Evolutionary conservation across 2,888 invertebrate species (phyloP), one percentile per base, ranked within the genome.

Genomic region (Tridacna crocea): DNA sequence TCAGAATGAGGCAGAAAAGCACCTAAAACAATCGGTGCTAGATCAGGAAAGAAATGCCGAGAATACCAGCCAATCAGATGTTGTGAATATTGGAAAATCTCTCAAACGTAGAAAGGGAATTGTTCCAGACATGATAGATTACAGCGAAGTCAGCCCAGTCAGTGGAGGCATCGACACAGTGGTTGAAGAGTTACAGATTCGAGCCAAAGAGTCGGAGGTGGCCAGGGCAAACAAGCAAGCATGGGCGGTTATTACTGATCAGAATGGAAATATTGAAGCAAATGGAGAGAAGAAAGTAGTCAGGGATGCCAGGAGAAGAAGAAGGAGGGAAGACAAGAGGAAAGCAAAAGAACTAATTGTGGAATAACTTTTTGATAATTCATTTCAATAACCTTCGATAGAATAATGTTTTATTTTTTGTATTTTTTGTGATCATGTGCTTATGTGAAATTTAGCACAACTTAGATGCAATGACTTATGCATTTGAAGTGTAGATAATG

Each of bases 241-340:
- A 61, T 61, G n/a, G 61, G 22, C 15, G 22, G 24, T 19, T 24
- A 11, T n/a, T 61, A 10, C 19, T 22, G 24, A 15, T 19, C 55
- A 55, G 55, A 55, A 17, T 36, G 68, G 27, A 17, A n/a, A 19
- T n/a, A 36, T 19, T 11, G 68, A n/a, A 22, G n/a, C 6, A 17
- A 11, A 17, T n/a, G n/a, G 19, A 46, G n/a, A 12, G 22, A 70
- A 51, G 51, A 70, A 22, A 47, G 47, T 51, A 22, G 70, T 51
- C 0, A 70, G 70, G 17, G 70, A 70, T 22, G 70, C 70, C 47
- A 70, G 70, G n/a, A n/a, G n/a, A 26, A 48, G 51, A 26, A 70
- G 70, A 17, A 70, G 70, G 47, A 70, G 70, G n/a, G 70, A 70
- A 51, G n/a, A 13, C 11, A 70, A 70, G 51, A 66, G 27, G n/a